Evolutionary conservation across 1,140 invertebrate genomes (phyloP), one percentile per base, ranked within the genome.

Genomic region (Drosophila mojavensis): DNA sequence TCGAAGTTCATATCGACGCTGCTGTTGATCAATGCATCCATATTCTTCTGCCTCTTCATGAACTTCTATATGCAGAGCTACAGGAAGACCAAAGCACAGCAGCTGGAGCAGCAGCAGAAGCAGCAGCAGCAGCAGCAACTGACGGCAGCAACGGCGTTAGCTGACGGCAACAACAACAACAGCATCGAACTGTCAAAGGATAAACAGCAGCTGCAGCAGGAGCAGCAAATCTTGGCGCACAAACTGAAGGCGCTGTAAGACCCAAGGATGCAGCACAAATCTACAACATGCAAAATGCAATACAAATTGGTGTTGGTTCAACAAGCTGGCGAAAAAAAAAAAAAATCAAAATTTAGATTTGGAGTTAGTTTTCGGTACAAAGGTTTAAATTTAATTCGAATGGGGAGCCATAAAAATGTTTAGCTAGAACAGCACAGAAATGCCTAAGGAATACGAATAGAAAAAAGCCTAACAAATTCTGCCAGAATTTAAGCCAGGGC

Each of bases 1-100:
- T 96, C 96, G 3, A 95, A 94, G 79, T 92, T 97, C 65, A 95
- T 97, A 15, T 96, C 96, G 3, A 93, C 94, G 61, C 94, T 97
- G 51, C 92, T 98, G 56, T 93, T 98, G 73, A 93, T 97, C 1
- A 98, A 98, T 92, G 97, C 97, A 3, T 94, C 96, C 24, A 97
- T 98, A 75, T 99, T 99, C 94, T 97, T 98, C 92, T 94, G 95
- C 20, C 94, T 98, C 30, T 98, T 98, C 94, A 96, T 95, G 72
- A 96, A 98, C 93, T 99, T 98, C 94, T 99, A 98, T 93, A 94
- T 96, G 73, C 96, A 96, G 92, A 96, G 97, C 71, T 98, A 98
- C 79, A 95, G 94, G 75, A 93, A 93, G 79, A 69, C 77, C 48
- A 90, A 91, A 72, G 81, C 79, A 30, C 72, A 77, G 60, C 66